These are phyloP conservation scores for Ligdia adustata DNA, from an alignment of 2,888 invertebrate species.

Conservation along the genomic window DNA sequence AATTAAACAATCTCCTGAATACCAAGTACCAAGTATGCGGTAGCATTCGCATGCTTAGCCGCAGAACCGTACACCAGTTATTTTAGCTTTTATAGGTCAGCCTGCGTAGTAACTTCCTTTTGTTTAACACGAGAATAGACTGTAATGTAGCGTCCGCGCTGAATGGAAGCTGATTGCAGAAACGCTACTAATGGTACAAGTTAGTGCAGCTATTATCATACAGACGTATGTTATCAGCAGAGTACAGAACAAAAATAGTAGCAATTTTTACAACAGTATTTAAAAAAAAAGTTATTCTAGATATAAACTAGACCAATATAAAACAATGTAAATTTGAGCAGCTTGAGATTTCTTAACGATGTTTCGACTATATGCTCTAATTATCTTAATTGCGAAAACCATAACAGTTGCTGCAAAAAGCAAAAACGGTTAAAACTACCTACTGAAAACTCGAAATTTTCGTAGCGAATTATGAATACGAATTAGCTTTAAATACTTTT, in stretches of 20 bases:
- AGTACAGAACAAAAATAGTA: too few relatives aligned
- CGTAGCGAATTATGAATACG: not conserved
- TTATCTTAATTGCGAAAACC: too few relatives aligned
- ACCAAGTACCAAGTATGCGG: not conserved
- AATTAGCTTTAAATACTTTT: too few relatives aligned
- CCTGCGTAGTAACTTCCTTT: conserved; percentile 17
- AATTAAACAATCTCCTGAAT: too few relatives aligned
- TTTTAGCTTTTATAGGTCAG: conserved; percentile 18
- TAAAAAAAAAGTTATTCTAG: too few relatives aligned
- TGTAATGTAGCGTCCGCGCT: conserved; percentile 17
- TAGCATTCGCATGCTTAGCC: not conserved
- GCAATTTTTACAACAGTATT: too few relatives aligned
- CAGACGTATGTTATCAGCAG: too few relatives aligned
- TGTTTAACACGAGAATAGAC: conserved; percentile 25
- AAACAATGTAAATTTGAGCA: too few relatives aligned
- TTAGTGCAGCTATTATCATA: too few relatives aligned
- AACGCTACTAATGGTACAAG: conserved; percentile 2
- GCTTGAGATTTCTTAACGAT: too few relatives aligned
- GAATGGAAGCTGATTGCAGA: conserved; percentile 22
- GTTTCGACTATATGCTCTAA: too few relatives aligned
- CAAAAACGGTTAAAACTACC: conserved; percentile 10
- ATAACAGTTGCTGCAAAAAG: conserved; percentile 23
- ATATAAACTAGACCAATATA: too few relatives aligned
- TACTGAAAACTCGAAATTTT: not conserved
- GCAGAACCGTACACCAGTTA: not conserved